These are phyloP conservation scores for Enchytraeus crypticus DNA, from an alignment of 2,888 invertebrate genomes.

Conservation along the genomic window DNA sequence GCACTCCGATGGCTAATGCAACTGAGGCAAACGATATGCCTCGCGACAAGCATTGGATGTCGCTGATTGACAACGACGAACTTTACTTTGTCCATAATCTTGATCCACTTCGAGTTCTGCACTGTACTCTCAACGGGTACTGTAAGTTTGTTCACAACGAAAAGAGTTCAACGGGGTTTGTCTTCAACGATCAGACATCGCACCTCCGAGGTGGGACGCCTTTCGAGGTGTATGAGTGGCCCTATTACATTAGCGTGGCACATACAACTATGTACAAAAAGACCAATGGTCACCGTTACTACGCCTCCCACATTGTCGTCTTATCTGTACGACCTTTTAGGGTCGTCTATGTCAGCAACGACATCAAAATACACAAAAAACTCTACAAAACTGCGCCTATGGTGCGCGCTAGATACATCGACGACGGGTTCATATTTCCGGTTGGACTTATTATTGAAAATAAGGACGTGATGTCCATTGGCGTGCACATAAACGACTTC, in stretches of 20 bases:
- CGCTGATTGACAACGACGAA: slow-evolving; percentile 21
- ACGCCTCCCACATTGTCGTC: slow-evolving; percentile 30
- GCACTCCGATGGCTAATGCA: slow-evolving; percentile 29
- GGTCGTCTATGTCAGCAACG: slow-evolving; percentile 30
- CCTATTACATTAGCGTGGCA: slow-evolving; percentile 30
- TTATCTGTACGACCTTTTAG: slow-evolving; percentile 27
- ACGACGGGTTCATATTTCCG: slow-evolving; percentile 32
- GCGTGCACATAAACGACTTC: slow-evolving; percentile 31
- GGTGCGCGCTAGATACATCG: slow-evolving; percentile 27
- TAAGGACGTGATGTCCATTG: slow-evolving; percentile 24
- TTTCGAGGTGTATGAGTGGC: slow-evolving; percentile 27
- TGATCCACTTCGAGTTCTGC: slow-evolving; percentile 30
- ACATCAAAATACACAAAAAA: slow-evolving; percentile 24
- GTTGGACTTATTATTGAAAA: slow-evolving; percentile 30
- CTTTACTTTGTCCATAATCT: slow-evolving; percentile 31
- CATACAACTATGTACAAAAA: slow-evolving; percentile 31
- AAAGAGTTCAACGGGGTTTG: slow-evolving; percentile 20
- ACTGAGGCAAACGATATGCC: slow-evolving; percentile 28
- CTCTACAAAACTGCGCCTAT: slow-evolving; percentile 28
- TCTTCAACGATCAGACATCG: slow-evolving; percentile 25
- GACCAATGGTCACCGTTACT: slow-evolving; percentile 21
- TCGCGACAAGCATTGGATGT: slow-evolving; percentile 33
- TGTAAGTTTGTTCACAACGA: slow-evolving; percentile 28
- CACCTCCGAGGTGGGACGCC: slow-evolving; percentile 32
- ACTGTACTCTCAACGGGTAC: slow-evolving; percentile 23